Percentiles rank a stretch among this genome's conserved stretches.
These are phyloP conservation scores for Pomacea canaliculata DNA, from an alignment of 2,888 invertebrate genomes.

Conservation along the genomic window DNA sequence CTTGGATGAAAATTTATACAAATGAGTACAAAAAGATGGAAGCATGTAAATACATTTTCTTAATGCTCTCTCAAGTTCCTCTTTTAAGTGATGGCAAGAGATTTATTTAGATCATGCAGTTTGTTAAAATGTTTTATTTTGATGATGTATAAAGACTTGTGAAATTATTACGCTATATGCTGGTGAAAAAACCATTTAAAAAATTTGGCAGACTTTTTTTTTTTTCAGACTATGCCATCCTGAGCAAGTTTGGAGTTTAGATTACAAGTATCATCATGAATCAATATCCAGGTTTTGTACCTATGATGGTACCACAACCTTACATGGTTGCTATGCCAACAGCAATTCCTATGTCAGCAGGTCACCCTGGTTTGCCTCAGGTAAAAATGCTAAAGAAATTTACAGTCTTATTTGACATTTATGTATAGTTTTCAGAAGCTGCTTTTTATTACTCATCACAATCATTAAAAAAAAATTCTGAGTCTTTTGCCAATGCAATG, in stretches of 20 bases:
- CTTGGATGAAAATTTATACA: too few relatives aligned
- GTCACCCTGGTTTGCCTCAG: slow-evolving; percentile 23
- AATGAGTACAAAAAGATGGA: too few relatives aligned
- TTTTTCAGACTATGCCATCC: not conserved
- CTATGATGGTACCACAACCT: slow-evolving; percentile 60
- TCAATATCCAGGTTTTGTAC: slow-evolving; percentile 56
- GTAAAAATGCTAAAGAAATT: not conserved
- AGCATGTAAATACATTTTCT: too few relatives aligned
- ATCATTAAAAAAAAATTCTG: too few relatives aligned
- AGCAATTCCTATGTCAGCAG: slow-evolving; percentile 34
- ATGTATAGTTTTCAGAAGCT: not conserved
- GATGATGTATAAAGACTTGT: too few relatives aligned
- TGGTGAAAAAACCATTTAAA: too few relatives aligned
- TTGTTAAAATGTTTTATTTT: too few relatives aligned
- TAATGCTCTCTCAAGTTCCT: too few relatives aligned
- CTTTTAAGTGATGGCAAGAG: too few relatives aligned
- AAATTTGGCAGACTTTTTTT: not conserved
- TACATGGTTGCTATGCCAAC: slow-evolving; percentile 59
- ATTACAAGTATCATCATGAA: slow-evolving; percentile 35
- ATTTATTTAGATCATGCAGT: too few relatives aligned
- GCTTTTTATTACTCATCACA: too few relatives aligned
- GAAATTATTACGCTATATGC: too few relatives aligned
- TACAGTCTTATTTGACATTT: not conserved
- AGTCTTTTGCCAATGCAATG: slow-evolving; percentile 11
- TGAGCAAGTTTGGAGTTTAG: not conserved